phyloP scores from a whole-genome alignment of 1,140 invertebrate species.

The Diachasmimorpha longicaudata region DNA sequence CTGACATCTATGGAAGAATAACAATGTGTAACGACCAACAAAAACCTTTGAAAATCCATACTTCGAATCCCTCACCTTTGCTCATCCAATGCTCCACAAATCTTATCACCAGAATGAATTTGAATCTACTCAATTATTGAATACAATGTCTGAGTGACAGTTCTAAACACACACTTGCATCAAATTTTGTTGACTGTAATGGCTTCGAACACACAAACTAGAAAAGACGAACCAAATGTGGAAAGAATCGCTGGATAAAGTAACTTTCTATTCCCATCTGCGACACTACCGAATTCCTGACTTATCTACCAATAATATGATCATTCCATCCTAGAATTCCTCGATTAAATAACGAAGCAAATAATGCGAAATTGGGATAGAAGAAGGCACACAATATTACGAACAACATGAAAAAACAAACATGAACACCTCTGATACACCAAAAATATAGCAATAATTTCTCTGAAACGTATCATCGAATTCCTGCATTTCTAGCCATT shows the following conservation, averaged over 20 bases:
- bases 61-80: not conserved
- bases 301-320: not conserved
- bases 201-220: not conserved
- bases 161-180: not conserved
- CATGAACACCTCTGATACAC: too few species aligned
- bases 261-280: not conserved
- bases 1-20: constrained; percentile 68
- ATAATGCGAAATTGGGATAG: too few species aligned
- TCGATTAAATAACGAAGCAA: too few species aligned
- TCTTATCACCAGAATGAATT: not conserved
- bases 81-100: not conserved
- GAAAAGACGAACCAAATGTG: not conserved
- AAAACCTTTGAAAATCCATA: not conserved
- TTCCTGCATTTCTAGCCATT: too few species aligned
- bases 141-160: not conserved
- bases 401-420: too few species aligned
- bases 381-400: too few species aligned
- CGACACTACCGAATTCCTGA: not conserved
- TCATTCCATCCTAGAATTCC: too few species aligned
- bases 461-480: too few species aligned
- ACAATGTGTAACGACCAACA: not conserved
- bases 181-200: not conserved
- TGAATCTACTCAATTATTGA: not conserved
- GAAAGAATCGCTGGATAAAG: not conserved
- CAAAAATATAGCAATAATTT: too few species aligned